Percentiles rank a stretch among this genome's conserved stretches.
These are phyloP conservation scores for Parambassis ranga DNA, from an alignment of 2,797 vertebrate genomes.

Conservation along the genomic window DNA sequence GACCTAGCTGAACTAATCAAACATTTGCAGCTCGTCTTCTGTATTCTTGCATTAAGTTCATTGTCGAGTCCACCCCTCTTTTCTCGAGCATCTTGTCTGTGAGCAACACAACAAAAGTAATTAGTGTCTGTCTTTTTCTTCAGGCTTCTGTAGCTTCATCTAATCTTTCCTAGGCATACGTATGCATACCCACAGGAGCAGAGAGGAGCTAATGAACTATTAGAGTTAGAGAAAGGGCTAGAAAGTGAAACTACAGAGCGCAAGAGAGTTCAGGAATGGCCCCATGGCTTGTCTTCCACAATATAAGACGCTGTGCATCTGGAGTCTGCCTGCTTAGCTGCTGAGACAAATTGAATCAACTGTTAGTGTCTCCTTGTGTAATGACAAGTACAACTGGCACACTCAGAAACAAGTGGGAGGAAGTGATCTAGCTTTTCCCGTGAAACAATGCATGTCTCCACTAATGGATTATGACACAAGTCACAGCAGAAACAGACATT, in stretches of 20 bases:
- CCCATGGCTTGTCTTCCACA: slow-evolving; percentile 43
- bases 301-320: slow-evolving; percentile 39
- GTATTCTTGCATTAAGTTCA: slow-evolving; percentile 34
- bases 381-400: slow-evolving; percentile 50
- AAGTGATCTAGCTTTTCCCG: slow-evolving; percentile 32
- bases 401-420: slow-evolving; percentile 38
- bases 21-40: slow-evolving; percentile 28
- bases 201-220: slow-evolving; percentile 46
- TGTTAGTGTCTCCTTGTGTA: slow-evolving; percentile 35
- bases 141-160: slow-evolving; percentile 43
- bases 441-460: slow-evolving; percentile 29
- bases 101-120: slow-evolving; percentile 62
- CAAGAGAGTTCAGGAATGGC: slow-evolving; percentile 19
- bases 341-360: slow-evolving; percentile 63
- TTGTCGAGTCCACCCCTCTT: slow-evolving; percentile 34
- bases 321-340: slow-evolving; percentile 40
- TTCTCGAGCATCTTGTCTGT: slow-evolving; percentile 42
- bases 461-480: slow-evolving; percentile 57
- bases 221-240: slow-evolving; percentile 38
- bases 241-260: slow-evolving; percentile 37
- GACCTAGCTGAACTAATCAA: slow-evolving; percentile 53
- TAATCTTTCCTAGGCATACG: slow-evolving; percentile 37
- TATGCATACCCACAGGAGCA: slow-evolving; percentile 39
- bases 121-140: slow-evolving; percentile 52
- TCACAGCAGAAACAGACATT: slow-evolving; percentile 24